Base-by-base conservation (phyloP, 2,113 vertebrate genomes). In the Columbina picui region DNA sequence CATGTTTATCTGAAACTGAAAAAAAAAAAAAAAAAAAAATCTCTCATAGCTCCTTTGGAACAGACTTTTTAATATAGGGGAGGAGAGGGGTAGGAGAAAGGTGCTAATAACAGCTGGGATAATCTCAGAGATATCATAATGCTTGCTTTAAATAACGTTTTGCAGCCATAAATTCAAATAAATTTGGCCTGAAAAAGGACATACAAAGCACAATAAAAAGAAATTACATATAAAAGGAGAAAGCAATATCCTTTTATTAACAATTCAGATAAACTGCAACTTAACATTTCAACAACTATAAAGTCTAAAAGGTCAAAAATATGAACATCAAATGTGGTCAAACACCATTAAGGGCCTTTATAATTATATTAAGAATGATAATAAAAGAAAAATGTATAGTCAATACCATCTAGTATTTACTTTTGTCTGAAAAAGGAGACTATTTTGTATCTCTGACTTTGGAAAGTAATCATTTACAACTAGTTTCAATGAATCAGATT, bases 381-480 rank as follows among this genome's bases (percentile, higher is more conserved):
- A 63, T 10, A 60, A 45, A 41, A 1, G 0, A 68, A 36, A 27
- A 23, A 16, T 20, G 0, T 25, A 6, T 12, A 34, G 7, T 13
- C 29, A 77, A 43, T 39, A 27, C 11, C 41, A 15, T 6, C 19
- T 47, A 78, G 32, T 50, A 14, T 61, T 85, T 78, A 12, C 6
- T 89, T 5, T 65, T 30, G 49, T 70, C 74, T 13, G 2, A 32
- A 27, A 69, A 82, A 29, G 2, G 10, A 19, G 2, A 19, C 14
- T 70, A 8, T 77, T 70, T 82, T 43, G 1, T 32, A 49, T 25
- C 5, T 82, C 17, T 75, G 14, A 32, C 7, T 83, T 56, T 47
- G 3, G 32, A 79, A 61, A 65, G 17, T 25, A 61, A 67, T 16
- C 6, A 41, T 1, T 6, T 70, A 18, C 29, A 93, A 6, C 1